Conservation (phyloP, 2,888 invertebrate genomes). For the Odontomyia ornata region DNA sequence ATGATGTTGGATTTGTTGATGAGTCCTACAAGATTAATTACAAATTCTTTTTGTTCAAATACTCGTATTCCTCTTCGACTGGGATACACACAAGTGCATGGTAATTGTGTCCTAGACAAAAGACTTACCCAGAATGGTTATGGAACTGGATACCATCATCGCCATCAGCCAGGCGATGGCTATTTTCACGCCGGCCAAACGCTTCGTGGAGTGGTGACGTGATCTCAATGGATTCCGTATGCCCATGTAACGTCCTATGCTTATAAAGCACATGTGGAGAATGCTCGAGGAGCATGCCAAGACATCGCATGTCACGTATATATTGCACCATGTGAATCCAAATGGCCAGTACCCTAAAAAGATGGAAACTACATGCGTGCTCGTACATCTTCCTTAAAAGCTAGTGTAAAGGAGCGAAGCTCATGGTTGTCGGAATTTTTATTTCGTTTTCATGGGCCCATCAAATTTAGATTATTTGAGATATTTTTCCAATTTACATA, state of each 20-base stretch:
- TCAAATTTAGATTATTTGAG: too few species aligned
- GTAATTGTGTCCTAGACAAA: neutral
- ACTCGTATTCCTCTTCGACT: too few species aligned
- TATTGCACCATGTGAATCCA: conserved; percentile 91
- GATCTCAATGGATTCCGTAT: conserved; percentile 89
- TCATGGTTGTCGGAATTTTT: too few species aligned
- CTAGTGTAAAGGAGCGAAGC: too few species aligned
- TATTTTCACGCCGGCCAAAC: conserved; percentile 86
- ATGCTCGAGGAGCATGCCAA: conserved; percentile 95
- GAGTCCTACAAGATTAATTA: conserved; percentile 67
- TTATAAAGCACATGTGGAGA: conserved; percentile 93
- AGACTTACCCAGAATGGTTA: conserved; percentile 80
- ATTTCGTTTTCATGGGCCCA: too few species aligned
- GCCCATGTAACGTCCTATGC: conserved; percentile 85
- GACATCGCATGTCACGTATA: conserved; percentile 95
- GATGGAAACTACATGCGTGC: neutral
- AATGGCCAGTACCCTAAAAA: conserved; percentile 90
- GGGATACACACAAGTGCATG: too few species aligned
- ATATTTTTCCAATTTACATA: too few species aligned
- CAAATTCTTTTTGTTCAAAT: neutral
- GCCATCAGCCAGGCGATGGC: conserved; percentile 92
- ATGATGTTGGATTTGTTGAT: conserved; percentile 81
- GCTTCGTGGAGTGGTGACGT: conserved; percentile 83
- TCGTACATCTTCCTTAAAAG: too few species aligned
- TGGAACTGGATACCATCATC: conserved; percentile 86